Evolutionary conservation across 1,140 invertebrate species (phyloP).

Genomic region (Carposina sasakii): DNA sequence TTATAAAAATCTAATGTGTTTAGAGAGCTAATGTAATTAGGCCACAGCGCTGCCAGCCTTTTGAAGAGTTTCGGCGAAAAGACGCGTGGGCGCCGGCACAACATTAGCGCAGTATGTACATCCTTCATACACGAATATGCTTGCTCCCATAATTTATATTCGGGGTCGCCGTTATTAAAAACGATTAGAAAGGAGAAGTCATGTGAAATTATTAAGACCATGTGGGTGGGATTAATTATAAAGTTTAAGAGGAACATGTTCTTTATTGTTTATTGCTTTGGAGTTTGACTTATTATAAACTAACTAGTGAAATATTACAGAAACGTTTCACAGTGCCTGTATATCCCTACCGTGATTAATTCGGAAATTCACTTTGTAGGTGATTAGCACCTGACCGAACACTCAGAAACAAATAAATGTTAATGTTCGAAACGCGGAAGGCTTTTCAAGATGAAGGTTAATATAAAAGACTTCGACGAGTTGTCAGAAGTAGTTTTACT

Average conservation of each 20-base stretch:
- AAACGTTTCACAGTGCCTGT: too few relatives aligned
- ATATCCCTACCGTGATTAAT: too few relatives aligned
- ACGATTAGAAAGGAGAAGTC: constrained; percentile 62
- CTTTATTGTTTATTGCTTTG: too few relatives aligned
- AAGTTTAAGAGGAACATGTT: too few relatives aligned
- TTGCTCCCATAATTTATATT: constrained; percentile 67
- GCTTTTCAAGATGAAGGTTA: constrained; percentile 28
- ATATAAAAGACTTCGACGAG: too few relatives aligned
- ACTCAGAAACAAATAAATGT: constrained; percentile 29
- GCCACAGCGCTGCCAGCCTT: constrained; percentile 49
- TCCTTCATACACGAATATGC: constrained; percentile 65
- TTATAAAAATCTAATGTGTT: too few relatives aligned
- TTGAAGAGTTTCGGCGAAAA: constrained; percentile 60
- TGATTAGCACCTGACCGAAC: constrained; percentile 38
- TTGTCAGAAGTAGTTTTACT: too few relatives aligned
- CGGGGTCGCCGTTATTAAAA: constrained; percentile 56
- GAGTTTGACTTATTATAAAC: too few relatives aligned
- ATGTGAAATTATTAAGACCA: too few relatives aligned
- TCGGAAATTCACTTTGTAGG: too few relatives aligned
- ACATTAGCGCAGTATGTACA: constrained; percentile 48
- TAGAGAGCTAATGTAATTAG: constrained; percentile 52
- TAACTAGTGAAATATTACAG: too few relatives aligned
- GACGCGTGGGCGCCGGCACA: constrained; percentile 48
- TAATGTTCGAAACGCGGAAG: constrained; percentile 29
- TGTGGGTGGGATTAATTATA: too few relatives aligned